Conservation (phyloP, 2,888 invertebrate genomes). For the Ephialtes manifestator region DNA sequence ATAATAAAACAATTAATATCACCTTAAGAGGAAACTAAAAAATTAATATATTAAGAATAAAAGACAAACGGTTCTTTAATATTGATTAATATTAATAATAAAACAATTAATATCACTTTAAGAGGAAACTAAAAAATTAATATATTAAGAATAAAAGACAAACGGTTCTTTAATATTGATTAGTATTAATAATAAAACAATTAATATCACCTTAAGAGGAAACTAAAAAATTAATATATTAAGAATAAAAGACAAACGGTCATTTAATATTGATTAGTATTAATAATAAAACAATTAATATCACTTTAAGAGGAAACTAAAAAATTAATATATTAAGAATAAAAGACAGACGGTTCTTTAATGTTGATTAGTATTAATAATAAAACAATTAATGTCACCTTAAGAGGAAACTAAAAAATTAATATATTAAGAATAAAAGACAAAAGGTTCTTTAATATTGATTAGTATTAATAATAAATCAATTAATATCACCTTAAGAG, state of each 20-base stretch:
- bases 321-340: not conserved
- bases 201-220: slow-evolving; percentile 12
- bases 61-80: not conserved
- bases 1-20: not conserved
- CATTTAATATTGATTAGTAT: not conserved
- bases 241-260: not conserved
- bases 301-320: slow-evolving; percentile 14
- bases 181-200: not conserved
- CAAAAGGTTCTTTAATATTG: not conserved
- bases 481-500: not conserved
- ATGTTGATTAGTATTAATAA: not conserved
- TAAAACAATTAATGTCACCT: not conserved
- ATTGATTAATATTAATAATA: not conserved
- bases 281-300: not conserved
- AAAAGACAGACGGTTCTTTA: not conserved
- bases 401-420: slow-evolving; percentile 19
- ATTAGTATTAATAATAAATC: not conserved
- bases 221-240: not conserved
- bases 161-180: not conserved
- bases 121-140: slow-evolving; percentile 24
- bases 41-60: not conserved
- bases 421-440: not conserved
- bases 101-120: not conserved
- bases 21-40: slow-evolving; percentile 22
- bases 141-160: slow-evolving; percentile 9